phyloP scores from a whole-genome alignment of 2,113 vertebrate species.

The Tetrao urogallus region DNA sequence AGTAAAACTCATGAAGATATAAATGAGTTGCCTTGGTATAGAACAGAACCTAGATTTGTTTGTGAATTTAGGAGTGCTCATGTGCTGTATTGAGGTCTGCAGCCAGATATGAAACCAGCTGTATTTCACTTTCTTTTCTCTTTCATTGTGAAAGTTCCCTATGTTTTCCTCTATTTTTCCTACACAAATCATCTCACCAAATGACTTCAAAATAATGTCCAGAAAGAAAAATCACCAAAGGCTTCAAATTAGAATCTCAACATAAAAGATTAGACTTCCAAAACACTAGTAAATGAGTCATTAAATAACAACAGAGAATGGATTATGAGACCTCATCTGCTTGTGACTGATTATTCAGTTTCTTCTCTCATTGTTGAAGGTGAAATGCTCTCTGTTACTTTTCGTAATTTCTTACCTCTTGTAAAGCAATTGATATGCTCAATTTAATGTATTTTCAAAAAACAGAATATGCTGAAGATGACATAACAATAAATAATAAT shows the following conservation, averaged over 20 bases:
- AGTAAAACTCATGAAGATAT: not conserved
- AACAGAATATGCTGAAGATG: rapidly evolving
- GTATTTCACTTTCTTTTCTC: not conserved
- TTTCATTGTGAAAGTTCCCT: not conserved
- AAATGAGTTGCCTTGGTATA: not conserved
- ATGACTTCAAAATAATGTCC: not conserved
- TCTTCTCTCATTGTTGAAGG: not conserved
- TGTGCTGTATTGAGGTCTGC: not conserved
- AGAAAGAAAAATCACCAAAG: not conserved
- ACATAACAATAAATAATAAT: not conserved
- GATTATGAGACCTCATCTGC: not conserved
- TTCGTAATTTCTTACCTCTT: not conserved
- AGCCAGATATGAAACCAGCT: not conserved
- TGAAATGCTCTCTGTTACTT: not conserved
- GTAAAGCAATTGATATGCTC: not conserved
- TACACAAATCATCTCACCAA: not conserved
- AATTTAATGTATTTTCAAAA: not conserved
- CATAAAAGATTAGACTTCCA: not conserved
- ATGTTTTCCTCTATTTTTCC: not conserved
- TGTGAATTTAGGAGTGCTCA: not conserved
- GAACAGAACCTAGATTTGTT: not conserved
- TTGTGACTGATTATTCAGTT: not conserved
- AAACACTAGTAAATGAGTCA: not conserved
- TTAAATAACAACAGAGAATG: not conserved
- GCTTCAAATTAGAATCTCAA: not conserved